Conservation (phyloP, 2,888 invertebrate genomes). For the Drosophila limbata region DNA sequence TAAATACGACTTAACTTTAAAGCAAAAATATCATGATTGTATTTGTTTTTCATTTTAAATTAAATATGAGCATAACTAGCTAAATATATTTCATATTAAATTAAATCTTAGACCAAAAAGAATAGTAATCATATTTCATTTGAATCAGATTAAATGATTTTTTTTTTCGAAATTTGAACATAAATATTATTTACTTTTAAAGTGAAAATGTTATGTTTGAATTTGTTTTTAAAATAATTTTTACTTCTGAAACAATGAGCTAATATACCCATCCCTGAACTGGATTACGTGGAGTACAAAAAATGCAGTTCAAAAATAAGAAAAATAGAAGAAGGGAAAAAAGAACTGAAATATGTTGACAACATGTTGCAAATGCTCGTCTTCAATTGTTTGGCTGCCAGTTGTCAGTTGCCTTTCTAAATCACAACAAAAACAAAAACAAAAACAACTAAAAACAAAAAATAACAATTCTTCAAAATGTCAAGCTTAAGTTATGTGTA, state of each 20-base stretch:
- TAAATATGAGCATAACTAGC: no score
- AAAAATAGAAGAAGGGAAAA: conserved; percentile 11
- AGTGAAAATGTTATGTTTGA: no score
- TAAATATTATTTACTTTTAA: no score
- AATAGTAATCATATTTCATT: no score
- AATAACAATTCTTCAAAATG: conserved; percentile 64
- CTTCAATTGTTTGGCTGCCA: conserved; percentile 40
- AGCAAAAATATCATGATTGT: no score
- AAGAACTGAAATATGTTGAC: conserved; percentile 32
- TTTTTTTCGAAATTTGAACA: no score
- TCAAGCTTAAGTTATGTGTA: conserved; percentile 53
- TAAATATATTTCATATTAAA: no score
- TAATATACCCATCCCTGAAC: conserved; percentile 6
- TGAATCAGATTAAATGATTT: no score
- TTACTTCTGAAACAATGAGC: not conserved
- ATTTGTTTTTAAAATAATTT: no score
- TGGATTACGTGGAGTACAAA: not conserved
- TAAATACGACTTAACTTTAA: no score
- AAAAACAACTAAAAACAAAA: conserved; percentile 6
- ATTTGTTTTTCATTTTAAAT: no score
- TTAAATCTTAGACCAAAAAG: no score
- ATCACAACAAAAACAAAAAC: conserved; percentile 34
- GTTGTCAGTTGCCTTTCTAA: conserved; percentile 65
- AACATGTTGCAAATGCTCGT: conserved; percentile 44
- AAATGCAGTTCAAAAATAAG: conserved; percentile 4